These are phyloP conservation scores for Ammodytes marinus DNA, from an alignment of 2,113 vertebrate species.

Conservation along the genomic window DNA sequence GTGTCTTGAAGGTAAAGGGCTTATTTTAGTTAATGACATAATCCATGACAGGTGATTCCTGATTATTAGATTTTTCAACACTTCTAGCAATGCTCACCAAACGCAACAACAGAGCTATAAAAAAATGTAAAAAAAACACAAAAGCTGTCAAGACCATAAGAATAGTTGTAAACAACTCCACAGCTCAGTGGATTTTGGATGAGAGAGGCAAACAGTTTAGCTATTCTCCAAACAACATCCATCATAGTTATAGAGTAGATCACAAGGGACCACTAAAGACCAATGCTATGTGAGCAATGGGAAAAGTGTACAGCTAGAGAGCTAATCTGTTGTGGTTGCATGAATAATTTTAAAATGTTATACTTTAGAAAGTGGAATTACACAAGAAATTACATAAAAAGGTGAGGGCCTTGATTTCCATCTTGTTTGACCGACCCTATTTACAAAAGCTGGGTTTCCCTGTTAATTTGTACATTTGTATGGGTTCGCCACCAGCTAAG, in stretches of 20 bases:
- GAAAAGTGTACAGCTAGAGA: not conserved
- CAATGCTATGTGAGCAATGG: not conserved
- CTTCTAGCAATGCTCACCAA: not conserved
- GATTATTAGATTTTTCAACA: not conserved
- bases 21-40: not conserved
- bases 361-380: too few relatives aligned
- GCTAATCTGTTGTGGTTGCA: not conserved
- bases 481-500: too few relatives aligned
- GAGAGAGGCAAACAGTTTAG: not conserved
- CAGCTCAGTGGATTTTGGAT: not conserved
- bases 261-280: not conserved
- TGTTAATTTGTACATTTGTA: too few relatives aligned
- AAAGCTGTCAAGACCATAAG: not conserved
- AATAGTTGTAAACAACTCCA: not conserved
- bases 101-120: not conserved
- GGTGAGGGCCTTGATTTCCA: too few relatives aligned
- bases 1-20: not conserved
- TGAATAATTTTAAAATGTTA: too few relatives aligned
- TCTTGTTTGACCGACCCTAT: too few relatives aligned
- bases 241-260: not conserved
- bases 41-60: not conserved
- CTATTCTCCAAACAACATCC: not conserved
- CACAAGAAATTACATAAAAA: too few relatives aligned
- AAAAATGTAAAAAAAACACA: not conserved
- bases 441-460: too few relatives aligned